Base-by-base conservation (phyloP, 2,888 invertebrate genomes). In the Microdon myrmicae region DNA sequence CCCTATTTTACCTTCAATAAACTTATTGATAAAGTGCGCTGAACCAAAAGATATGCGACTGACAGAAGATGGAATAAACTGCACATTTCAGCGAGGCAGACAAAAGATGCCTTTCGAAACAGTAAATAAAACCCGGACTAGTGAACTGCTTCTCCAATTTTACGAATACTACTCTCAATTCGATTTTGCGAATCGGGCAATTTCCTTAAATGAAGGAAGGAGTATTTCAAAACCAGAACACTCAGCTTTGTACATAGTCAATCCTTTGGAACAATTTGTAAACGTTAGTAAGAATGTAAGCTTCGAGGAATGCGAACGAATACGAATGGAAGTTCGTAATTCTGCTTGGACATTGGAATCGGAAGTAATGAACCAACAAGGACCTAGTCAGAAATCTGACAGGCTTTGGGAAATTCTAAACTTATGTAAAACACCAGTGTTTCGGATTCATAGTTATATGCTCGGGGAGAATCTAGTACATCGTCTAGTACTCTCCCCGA, bases 271-370 rank as follows among this genome's bases (percentile, higher is more conserved):
- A 74, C 82, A 84, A 53, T 78, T 84, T 0, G 77, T 93, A 16
- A 96, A 96, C 77, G 93, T 95, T 0, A 90, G 90, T 72, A 88
- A 90, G 79, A 96, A 95, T 74, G 89, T 96, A 0, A 90, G 86
- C 54, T 74, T 81, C 3, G 87, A 87, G 54, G 92, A 94, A 77
- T 82, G 89, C 26, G 87, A 87, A 66, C 79, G 85, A 25, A 76
- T 92, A 12, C 84, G 83, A 67, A 74, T 82, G 23, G 87, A 88
- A 73, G 81, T 87, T 0, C 82, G 86, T 41, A 87, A 87, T 71
- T 89, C 90, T 0, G 86, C 87, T 1, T 90, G 90, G 90, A 77
- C 83, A 19, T 72, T 91, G 5, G 88, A 89, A 70, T 83, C 85
- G 0, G 79, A 82, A 3, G 71, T 80, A 4, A 78, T 78, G 37